These are phyloP conservation scores for Xenentodon cancila DNA, from an alignment of 2,797 vertebrate genomes.

Conservation along the genomic window DNA sequence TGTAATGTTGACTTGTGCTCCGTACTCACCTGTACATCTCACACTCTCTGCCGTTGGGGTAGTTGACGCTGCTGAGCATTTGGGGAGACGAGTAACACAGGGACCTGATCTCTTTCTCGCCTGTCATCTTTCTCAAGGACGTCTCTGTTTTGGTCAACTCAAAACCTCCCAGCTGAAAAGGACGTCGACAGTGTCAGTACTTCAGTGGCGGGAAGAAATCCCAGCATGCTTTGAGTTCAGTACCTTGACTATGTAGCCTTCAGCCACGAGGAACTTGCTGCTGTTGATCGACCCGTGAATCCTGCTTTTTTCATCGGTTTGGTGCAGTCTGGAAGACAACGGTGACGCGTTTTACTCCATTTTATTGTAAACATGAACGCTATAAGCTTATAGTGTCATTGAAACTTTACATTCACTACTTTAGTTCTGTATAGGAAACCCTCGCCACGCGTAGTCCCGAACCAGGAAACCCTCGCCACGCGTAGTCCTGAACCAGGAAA, in stretches of 20 bases:
- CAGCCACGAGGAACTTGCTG: constrained; percentile 86
- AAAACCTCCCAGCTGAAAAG: constrained; percentile 86
- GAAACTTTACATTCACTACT: too few relatives aligned
- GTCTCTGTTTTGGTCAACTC: constrained; percentile 88
- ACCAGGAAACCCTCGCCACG: too few relatives aligned
- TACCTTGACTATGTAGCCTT: constrained; percentile 88
- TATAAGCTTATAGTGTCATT: background rate
- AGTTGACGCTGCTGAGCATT: constrained; percentile 69
- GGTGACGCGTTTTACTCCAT: too few relatives aligned
- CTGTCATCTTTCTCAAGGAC: constrained; percentile 77
- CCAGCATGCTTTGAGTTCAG: constrained; percentile 10
- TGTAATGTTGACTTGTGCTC: background rate
- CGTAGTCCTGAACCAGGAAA: too few relatives aligned
- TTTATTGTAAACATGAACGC: background rate
- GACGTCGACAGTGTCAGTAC: background rate
- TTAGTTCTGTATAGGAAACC: too few relatives aligned
- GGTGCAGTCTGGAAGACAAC: constrained; percentile 83
- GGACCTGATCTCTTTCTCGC: constrained; percentile 30
- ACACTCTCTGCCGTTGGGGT: constrained; percentile 77
- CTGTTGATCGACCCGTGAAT: constrained; percentile 88
- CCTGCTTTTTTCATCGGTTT: constrained; percentile 79
- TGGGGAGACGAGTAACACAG: constrained; percentile 84
- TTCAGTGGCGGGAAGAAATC: background rate
- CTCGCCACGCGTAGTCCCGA: too few relatives aligned
- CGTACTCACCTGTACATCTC: constrained; percentile 90